Evolutionary conservation across 2,113 vertebrate species (phyloP).

Genomic region (Ophiodon elongatus): DNA sequence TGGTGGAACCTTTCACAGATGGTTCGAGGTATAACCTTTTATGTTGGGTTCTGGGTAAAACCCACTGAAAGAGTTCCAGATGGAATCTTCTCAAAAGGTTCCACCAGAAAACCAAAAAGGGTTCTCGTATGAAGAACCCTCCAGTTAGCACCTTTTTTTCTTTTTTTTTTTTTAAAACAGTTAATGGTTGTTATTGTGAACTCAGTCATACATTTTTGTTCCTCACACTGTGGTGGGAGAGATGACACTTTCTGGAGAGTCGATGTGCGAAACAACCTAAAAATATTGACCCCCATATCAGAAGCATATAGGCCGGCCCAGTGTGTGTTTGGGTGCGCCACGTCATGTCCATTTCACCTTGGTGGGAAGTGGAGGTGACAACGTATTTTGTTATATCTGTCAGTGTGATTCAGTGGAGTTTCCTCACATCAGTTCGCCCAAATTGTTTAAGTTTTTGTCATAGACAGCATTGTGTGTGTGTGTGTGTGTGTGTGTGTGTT

Average conservation of each 20-base stretch:
- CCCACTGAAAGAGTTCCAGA: no score
- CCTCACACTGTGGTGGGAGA: not conserved
- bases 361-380: not conserved
- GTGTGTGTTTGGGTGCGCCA: not conserved
- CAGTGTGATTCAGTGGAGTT: slow-evolving; percentile 27
- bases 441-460: slow-evolving; percentile 7
- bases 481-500: slow-evolving; percentile 29
- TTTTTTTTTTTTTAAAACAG: no score
- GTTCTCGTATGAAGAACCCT: not conserved
- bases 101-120: not conserved
- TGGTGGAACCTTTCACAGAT: not conserved
- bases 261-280: not conserved
- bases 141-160: no score
- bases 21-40: no score
- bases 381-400: not conserved
- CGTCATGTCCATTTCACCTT: not conserved
- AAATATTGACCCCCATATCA: not conserved
- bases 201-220: not conserved
- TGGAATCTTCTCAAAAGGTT: not conserved
- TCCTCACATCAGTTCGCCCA: not conserved
- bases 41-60: no score
- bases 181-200: not conserved
- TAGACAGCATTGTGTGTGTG: slow-evolving; percentile 19
- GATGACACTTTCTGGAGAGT: not conserved
- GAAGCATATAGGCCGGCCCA: not conserved